Percentiles rank a stretch among this genome's conserved stretches.
Evolutionary conservation across 2,797 vertebrate species (phyloP).

Genomic region (Oryzias dopingdopingensis): DNA sequence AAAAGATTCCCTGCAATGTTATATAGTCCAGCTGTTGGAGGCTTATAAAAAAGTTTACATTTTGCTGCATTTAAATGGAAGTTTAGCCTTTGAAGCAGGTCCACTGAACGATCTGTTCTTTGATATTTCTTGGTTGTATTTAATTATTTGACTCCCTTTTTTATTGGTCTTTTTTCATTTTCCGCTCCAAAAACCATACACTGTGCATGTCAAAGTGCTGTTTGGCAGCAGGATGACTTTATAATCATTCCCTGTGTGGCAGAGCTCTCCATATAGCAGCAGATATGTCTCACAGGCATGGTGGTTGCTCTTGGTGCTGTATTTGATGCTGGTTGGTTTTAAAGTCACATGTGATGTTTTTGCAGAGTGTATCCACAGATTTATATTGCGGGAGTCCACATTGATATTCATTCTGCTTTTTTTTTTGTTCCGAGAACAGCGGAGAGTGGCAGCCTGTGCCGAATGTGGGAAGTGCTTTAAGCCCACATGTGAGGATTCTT

Average conservation of each 20-base stretch:
- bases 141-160: too few species aligned
- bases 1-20: conserved; percentile 45
- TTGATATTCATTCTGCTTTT: background rate
- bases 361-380: background rate
- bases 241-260: too few species aligned
- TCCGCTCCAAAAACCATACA: too few species aligned
- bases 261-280: conserved; percentile 3
- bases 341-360: background rate
- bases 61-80: conserved; percentile 5
- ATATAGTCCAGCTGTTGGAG: conserved; percentile 29
- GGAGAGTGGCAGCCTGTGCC: background rate
- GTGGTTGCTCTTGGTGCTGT: background rate
- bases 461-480: background rate
- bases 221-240: too few species aligned
- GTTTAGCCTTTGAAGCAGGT: too few species aligned
- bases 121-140: too few species aligned
- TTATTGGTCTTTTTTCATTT: too few species aligned
- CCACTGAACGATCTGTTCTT: too few species aligned
- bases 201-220: too few species aligned
- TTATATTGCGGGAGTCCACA: background rate
- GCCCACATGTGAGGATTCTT: conserved; percentile 6
- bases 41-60: conserved; percentile 10
- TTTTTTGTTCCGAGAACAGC: background rate
- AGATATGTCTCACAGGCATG: background rate
- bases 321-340: background rate